Base-by-base conservation (phyloP, 2,113 vertebrate species). In the Leptobrachium leishanense region DNA sequence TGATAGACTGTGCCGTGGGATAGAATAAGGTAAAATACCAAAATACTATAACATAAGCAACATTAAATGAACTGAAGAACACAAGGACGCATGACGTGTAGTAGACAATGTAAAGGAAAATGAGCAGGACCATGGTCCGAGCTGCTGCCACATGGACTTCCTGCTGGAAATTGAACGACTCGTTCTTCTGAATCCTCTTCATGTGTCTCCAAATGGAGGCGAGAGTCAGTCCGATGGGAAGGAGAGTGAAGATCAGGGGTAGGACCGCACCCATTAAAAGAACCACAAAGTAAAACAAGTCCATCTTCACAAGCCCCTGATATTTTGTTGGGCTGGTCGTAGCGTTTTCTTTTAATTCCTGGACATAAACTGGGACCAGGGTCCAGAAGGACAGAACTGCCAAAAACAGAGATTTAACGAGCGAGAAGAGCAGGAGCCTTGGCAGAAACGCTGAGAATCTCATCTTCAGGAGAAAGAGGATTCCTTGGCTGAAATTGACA, bases 141-240 rank as follows among this genome's bases (percentile, higher is more conserved):
- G 44, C 20, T 5, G 73, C 73, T 8, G 8, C 53, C 1, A 65
- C 6, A 6, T 75, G 73, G 43, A 31, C 62, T 8, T 66, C 7
- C 40, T 20, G 50, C 20, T 20, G 59, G 44, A n/a, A 43, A 6
- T 13, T n/a, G 13, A 5, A 40, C 1, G 12, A 75, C 10, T 53
- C 43, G 41, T 66, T 75, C 62, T n/a, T 41, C 10, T 55, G 53
- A 20, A 75, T 65, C 43, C 20, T 75, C 44, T 10, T 75, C 3
- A 9, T 65, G 62, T 75, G 73, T 65, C 59, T 75, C 73, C 73
- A 75, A 8, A 75, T 43, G 39, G 73, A 75, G 11, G 5, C 53
- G 43, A 75, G 39, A 15, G 62, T 75, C 5, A 67, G 10, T 15
- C 55, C 55, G 11, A 59, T 59, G 55, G 6, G 6, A 4, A 75